Percentiles rank a stretch among this genome's conserved stretches.
Evolutionary conservation across 1,140 invertebrate species (phyloP).

Genomic region (Drosophila guanche): DNA sequence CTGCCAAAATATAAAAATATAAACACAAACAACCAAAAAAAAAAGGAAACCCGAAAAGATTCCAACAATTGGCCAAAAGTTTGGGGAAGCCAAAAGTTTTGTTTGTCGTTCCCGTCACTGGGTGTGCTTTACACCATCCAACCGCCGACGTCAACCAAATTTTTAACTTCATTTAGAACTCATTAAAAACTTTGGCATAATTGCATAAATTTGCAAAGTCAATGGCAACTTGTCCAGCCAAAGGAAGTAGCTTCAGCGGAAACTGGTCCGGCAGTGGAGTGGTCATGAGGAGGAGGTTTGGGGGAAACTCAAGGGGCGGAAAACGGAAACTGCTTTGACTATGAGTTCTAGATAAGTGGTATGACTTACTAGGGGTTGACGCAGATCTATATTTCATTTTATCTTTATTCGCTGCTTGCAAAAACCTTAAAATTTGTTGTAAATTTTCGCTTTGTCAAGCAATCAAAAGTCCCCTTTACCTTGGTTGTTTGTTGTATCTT

Average conservation of each 20-base stretch:
- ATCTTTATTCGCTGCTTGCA: no score
- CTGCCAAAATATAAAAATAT: no score
- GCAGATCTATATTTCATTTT: no score
- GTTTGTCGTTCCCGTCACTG: conserved; percentile 31
- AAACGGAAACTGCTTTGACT: neutral
- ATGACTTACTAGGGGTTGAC: no score
- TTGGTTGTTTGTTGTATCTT: no score
- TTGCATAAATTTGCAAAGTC: conserved; percentile 81
- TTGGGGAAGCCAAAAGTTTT: conserved; percentile 57
- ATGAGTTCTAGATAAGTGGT: no score
- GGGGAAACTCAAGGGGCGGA: neutral
- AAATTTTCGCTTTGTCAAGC: neutral
- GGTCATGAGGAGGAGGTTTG: neutral
- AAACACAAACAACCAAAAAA: conserved; percentile 2
- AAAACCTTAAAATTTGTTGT: no score
- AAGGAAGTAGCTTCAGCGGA: neutral
- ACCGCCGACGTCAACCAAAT: conserved; percentile 70
- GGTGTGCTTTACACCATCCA: conserved; percentile 72
- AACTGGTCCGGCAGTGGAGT: conserved; percentile 12
- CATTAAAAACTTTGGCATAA: conserved; percentile 81
- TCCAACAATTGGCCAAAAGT: conserved; percentile 55
- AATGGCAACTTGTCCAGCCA: conserved; percentile 68
- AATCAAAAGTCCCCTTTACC: neutral
- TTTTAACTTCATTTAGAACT: conserved; percentile 80
- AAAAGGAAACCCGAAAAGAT: conserved; percentile 8